phyloP scores from a whole-genome alignment of 2,113 vertebrate genomes.

The Columba janthina region DNA sequence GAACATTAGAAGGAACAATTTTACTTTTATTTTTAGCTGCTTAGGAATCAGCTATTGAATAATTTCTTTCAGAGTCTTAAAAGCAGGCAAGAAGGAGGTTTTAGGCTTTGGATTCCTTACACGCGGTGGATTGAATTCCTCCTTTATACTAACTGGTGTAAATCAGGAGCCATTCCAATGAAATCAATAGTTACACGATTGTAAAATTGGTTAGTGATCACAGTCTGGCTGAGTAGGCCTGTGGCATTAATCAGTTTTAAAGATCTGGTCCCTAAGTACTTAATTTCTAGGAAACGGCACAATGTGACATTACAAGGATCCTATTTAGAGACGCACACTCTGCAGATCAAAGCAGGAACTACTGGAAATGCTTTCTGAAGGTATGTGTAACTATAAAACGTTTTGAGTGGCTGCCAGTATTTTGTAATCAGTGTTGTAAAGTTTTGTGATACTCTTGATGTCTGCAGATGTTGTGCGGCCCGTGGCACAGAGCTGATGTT shows the following conservation, averaged over 20 bases:
- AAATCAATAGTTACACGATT: conserved; percentile 37
- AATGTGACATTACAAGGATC: conserved; percentile 72
- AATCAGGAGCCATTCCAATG: conserved; percentile 5
- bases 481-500: conserved; percentile 64
- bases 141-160: not conserved
- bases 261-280: conserved; percentile 59
- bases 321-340: conserved; percentile 73
- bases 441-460: conserved; percentile 75
- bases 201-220: conserved; percentile 38
- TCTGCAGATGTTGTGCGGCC: conserved; percentile 75
- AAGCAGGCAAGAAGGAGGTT: not conserved
- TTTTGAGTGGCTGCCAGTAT: conserved; percentile 75
- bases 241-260: conserved; percentile 52
- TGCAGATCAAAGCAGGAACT: conserved; percentile 71
- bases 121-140: not conserved
- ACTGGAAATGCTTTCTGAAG: conserved; percentile 73
- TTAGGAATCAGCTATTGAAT: not conserved
- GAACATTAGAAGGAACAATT: not conserved
- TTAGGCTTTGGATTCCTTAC: not conserved
- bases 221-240: not conserved
- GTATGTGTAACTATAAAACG: conserved; percentile 75
- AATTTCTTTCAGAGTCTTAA: not conserved
- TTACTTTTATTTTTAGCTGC: not conserved
- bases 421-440: conserved; percentile 75
- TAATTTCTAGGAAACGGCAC: conserved; percentile 69